Base-by-base conservation (phyloP, 2,888 invertebrate species). In the Cataglyphis rosenhaueri region DNA sequence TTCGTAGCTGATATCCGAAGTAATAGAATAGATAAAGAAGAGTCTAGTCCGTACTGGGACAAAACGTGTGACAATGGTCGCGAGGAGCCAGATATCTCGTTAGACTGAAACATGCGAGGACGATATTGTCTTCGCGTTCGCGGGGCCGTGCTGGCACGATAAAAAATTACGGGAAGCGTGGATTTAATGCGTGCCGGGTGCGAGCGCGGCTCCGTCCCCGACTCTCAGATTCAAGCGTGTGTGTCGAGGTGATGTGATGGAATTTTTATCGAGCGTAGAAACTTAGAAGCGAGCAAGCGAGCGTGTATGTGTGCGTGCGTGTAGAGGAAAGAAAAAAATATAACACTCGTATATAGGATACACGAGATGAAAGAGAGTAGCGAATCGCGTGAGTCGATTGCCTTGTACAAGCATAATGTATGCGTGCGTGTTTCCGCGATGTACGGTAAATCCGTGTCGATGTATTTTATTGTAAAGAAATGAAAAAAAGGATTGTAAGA, bases 381-480 rank as follows among this genome's bases (percentile, higher is more conserved):
- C 25, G 78, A 68, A 82, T 81, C 57, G 64, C 57, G 61, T 75
- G 62, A 48, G 59, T 57, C 71, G 71, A 70, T 55, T 85, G 85
- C 82, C 81, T 82, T 82, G 74, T 74, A 82, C 65, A 65, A 75
- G 65, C 75, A 75, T 65, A 81, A 70, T 65, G 81, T 59, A 55
- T 65, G 81, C 70, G 81, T 79, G 83, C 62, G 21, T 44, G 57
- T 82, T 57, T 75, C 75, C 55, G 66, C 73, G 88, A 57, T 87
- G 89, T 81, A 83, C 87, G 85, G 85, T 87, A 84, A 91, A 90
- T 87, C 88, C 88, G 84, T 89, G 91, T 92, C 91, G 89, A 91
- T 93, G 93, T 94, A 93, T 94, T 93, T 93, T 93, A 94, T 91
- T 93, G 93, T 93, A 93, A 90, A 92, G 89, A 91, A 62, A 78